Base-by-base conservation (phyloP, 2,113 vertebrate genomes). In the Hassar affinis region DNA sequence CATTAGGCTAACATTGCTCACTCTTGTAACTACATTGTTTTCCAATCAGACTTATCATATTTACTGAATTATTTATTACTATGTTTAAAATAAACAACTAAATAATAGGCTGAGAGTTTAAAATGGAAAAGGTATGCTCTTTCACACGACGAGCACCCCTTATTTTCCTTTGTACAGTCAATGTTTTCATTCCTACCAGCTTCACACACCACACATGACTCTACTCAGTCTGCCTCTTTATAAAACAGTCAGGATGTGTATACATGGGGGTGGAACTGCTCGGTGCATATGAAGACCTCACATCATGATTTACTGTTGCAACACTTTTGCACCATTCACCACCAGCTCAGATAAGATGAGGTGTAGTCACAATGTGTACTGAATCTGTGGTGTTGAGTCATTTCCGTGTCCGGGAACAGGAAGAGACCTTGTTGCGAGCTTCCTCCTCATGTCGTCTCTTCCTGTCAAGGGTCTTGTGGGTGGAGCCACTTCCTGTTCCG, bases 371-470 rank as follows among this genome's bases (percentile, higher is more conserved):
- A 11, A 4, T 75, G 62, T 42, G 79, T 35, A 56, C 62, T 12
- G 38, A 47, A n/a, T 30, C 25, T 61, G 57, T 59, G 62, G 47
- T 33, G 52, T 66, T 61, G 74, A 33, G 33, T 86, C 79, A 83
- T 82, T 86, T 86, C 82, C 84, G 38, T 88, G 62, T 79, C 59
- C 74, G 75, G n/a, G 35, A 35, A 62, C 57, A 10, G 47, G 79
- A 69, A 80, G 80, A 86, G 49, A 97, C 98, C 96, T 98, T 99
- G 92, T 96, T 97, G 88, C 95, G 96, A 78, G 98, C 94, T 61
- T 99, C 98, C 85, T 99, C 98, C 85, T 98, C 97, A 59, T 95
- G 76, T 10, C 97, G 89, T 84, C 97, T 94, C 93, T 97, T 97
- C 92, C 96, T 99, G 90, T 99, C 98, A 91, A 99, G 86, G 54